These are phyloP conservation scores for Drosophila robusta DNA, from an alignment of 2,888 invertebrate genomes.

Conservation along the genomic window DNA sequence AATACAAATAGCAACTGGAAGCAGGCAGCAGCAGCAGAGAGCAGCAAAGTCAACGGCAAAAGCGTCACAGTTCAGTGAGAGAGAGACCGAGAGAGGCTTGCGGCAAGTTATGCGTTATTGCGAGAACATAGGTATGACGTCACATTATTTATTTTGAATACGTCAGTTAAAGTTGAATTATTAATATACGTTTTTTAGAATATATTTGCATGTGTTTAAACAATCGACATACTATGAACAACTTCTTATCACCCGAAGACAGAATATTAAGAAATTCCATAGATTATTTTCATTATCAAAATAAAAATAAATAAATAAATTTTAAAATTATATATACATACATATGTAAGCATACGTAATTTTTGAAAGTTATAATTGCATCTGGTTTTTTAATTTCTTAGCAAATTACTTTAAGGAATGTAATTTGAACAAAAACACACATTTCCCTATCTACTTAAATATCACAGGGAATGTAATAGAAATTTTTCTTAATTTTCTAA, in stretches of 20 bases:
- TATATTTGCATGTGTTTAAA: too few relatives aligned
- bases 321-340: too few relatives aligned
- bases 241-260: too few relatives aligned
- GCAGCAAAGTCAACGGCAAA: slow-evolving; percentile 31
- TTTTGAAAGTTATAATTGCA: too few relatives aligned
- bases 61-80: slow-evolving; percentile 23
- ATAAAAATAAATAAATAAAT: too few relatives aligned
- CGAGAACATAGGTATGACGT: slow-evolving; percentile 26
- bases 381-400: background rate
- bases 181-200: background rate
- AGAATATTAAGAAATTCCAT: too few relatives aligned
- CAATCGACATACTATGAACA: too few relatives aligned
- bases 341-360: too few relatives aligned
- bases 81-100: slow-evolving; percentile 15
- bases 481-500: too few relatives aligned
- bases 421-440: background rate
- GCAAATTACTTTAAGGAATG: background rate
- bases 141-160: slow-evolving; percentile 14
- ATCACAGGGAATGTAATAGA: too few relatives aligned
- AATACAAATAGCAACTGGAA: slow-evolving; percentile 67
- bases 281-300: too few relatives aligned
- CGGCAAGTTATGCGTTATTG: slow-evolving; percentile 19
- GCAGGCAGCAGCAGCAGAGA: slow-evolving; percentile 36
- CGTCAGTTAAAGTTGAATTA: background rate
- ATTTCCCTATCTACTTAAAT: too few relatives aligned